Conservation (phyloP, 2,888 invertebrate genomes). For the Deilephila elpenor region DNA sequence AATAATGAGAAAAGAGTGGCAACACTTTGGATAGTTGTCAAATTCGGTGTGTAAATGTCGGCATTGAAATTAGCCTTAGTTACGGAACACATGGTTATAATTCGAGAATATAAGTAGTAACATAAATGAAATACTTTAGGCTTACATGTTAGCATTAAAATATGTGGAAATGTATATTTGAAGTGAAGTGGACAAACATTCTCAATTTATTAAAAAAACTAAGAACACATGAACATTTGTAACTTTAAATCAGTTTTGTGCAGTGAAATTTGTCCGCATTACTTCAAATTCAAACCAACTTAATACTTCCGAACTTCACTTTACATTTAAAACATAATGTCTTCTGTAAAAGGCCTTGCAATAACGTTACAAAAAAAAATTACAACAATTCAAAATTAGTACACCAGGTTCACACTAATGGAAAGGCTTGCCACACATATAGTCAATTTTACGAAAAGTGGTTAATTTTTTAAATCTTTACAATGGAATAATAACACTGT, state of each 20-base stretch:
- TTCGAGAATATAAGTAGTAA: slow-evolving; percentile 36
- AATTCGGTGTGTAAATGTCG: background rate
- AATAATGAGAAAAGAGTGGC: background rate
- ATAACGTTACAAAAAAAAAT: slow-evolving; percentile 1
- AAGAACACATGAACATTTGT: slow-evolving; percentile 3
- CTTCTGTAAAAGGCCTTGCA: slow-evolving; percentile 20
- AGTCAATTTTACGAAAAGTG: too few species aligned
- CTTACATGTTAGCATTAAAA: slow-evolving; percentile 7
- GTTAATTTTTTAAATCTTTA: too few species aligned
- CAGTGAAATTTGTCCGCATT: background rate
- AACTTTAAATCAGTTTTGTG: background rate
- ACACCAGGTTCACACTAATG: too few species aligned
- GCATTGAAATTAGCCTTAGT: background rate
- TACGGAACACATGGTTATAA: slow-evolving; percentile 33
- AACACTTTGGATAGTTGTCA: background rate
- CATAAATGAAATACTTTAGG: slow-evolving; percentile 32
- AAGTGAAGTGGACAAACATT: background rate
- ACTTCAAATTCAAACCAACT: background rate
- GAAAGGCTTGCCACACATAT: too few species aligned
- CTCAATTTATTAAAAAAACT: background rate
- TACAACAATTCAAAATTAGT: too few species aligned
- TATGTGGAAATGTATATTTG: slow-evolving; percentile 13
- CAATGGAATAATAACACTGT: background rate
- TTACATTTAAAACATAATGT: slow-evolving; percentile 14
- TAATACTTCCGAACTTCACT: slow-evolving; percentile 19